These are phyloP conservation scores for Rugalucina vietnamica DNA, from an alignment of 2,888 invertebrate genomes.

Conservation along the genomic window DNA sequence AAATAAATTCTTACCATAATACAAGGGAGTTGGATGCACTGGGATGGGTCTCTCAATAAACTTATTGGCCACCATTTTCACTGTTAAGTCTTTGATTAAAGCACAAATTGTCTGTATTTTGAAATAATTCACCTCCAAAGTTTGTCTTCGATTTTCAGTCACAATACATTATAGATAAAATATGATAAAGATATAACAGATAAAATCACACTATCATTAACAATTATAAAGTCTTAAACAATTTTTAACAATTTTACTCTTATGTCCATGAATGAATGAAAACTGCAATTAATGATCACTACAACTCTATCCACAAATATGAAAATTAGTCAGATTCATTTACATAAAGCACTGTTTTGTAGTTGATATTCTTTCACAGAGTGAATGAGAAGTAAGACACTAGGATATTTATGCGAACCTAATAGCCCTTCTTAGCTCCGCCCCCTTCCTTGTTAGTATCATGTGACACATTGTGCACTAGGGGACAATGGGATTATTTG, in stretches of 20 bases:
- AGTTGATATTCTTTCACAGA: neutral
- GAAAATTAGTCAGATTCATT: neutral
- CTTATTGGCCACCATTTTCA: neutral
- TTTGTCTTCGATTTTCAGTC: neutral
- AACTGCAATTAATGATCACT: neutral
- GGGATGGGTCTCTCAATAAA: neutral
- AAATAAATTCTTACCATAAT: neutral
- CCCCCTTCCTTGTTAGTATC: conserved; percentile 1
- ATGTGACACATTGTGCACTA: neutral
- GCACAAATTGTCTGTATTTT: neutral
- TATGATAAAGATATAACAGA: neutral
- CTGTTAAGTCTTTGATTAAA: neutral
- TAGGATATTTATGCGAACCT: neutral
- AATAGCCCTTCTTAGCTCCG: conserved; percentile 4
- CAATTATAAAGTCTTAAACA: neutral
- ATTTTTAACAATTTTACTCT: neutral
- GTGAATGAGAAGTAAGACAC: neutral
- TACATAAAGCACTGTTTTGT: neutral
- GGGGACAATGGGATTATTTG: neutral
- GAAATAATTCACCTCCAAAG: neutral
- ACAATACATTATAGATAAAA: neutral
- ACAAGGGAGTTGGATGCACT: neutral
- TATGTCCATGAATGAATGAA: neutral
- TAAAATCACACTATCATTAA: neutral
- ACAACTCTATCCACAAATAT: neutral